Base-by-base conservation (phyloP, 2,113 vertebrate species). In the Toxostoma redivivum region DNA sequence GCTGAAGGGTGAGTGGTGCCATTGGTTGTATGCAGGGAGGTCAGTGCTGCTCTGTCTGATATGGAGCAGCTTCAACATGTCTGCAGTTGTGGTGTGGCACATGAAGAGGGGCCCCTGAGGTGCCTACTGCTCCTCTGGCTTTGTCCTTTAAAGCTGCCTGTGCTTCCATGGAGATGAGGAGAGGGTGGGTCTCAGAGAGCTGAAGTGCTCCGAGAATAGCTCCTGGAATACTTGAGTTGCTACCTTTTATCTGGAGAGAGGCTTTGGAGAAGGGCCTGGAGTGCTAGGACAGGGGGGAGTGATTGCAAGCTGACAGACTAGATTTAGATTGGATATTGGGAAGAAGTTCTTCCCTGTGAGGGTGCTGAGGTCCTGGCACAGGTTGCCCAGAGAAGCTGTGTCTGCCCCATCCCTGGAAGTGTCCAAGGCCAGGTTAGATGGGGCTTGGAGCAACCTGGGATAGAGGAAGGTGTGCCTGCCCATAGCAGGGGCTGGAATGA, bases 401-500 rank as follows among this genome's bases (percentile, higher is more conserved):
- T 61, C 47, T 89, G 54, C 30, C 30, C 3, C 54, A 35, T 47
- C 61, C 30, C 17, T 89, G 40, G 6, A 0, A 11, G 24, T 53
- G 40, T 5, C 24, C 61, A 47, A 40, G n/a, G n/a, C 47, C 25
- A 35, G 77, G 23, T 0, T 73, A 40, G 24, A 0, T 0, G 0
- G n/a, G 56, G 20, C 40, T 40, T 21, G 23, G 60, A 38, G 21
- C 53, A 53, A 0, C 21, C 17, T 76, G 70, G n/a, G 17, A 5
- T 2, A 7, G 40, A 3, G 24, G 21, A 5, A 61, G n/a, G 14
- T 61, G 62, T 69, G 54, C 35, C 40, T 82, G 61, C 17, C 28
- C 23, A 2, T 79, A 33, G 47, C 23, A 70, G 27, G 38, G 12
- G 5, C 8, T 66, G 45, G n/a, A 0, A 31, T 12, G 16, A 4